Evolutionary conservation across 1,140 invertebrate species (phyloP).

Genomic region (Aphelenchoides fujianensis): DNA sequence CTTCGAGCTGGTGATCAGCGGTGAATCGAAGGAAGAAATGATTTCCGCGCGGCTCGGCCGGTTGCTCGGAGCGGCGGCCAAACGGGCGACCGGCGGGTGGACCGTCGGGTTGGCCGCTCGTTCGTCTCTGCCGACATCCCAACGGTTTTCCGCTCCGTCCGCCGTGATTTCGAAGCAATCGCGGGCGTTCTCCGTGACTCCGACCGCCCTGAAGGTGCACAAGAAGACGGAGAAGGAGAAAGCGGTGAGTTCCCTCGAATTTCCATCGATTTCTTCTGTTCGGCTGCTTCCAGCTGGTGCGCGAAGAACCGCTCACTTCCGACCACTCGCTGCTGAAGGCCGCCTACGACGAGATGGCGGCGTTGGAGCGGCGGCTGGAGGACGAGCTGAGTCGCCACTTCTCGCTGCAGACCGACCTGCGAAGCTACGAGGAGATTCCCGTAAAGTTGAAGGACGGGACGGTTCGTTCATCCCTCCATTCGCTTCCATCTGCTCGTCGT

Average conservation of each 20-base stretch:
- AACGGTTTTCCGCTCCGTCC: no score
- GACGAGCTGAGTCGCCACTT: slow-evolving; percentile 51
- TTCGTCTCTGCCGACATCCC: no score
- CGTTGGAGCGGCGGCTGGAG: slow-evolving; percentile 34
- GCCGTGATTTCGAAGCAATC: no score
- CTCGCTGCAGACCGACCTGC: slow-evolving; percentile 47
- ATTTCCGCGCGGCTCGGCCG: no score
- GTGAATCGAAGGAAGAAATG: no score
- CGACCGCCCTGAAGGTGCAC: not conserved
- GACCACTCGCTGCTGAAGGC: slow-evolving; percentile 22
- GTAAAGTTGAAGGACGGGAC: slow-evolving; percentile 48
- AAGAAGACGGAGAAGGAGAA: slow-evolving; percentile 10
- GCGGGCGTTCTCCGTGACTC: not conserved
- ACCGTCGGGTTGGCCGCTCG: no score
- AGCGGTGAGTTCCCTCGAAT: not conserved
- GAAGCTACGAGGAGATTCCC: slow-evolving; percentile 48
- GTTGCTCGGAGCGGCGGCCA: no score
- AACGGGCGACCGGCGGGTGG: no score
- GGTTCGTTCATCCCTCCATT: slow-evolving; percentile 34
- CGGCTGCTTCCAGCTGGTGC: not conserved
- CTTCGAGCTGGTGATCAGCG: no score
- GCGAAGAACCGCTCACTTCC: not conserved
- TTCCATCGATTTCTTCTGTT: not conserved
- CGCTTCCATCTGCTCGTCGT: slow-evolving; percentile 19
- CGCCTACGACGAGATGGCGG: slow-evolving; percentile 37